Evolutionary conservation across 2,888 invertebrate species (phyloP).

Genomic region (Papilio elwesi): DNA sequence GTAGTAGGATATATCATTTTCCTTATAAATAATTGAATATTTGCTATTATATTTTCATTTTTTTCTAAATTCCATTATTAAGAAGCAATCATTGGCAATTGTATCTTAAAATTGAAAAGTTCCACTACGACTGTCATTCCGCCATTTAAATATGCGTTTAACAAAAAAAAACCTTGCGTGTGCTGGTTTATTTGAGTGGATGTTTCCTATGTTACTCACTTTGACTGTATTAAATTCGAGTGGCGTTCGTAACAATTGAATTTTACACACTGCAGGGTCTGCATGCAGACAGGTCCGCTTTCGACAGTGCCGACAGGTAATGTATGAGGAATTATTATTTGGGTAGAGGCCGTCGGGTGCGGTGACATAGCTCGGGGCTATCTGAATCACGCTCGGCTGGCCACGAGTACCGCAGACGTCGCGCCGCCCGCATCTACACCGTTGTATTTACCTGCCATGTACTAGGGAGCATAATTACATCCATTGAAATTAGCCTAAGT

Average conservation of each 20-base stretch:
- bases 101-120: not conserved
- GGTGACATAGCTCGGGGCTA: conserved; percentile 58
- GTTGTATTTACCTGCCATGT: conserved; percentile 48
- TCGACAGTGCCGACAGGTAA: conserved; percentile 41
- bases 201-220: not conserved
- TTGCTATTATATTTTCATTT: no score
- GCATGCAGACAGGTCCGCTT: conserved; percentile 14
- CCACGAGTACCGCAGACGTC: conserved; percentile 49
- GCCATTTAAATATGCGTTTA: not conserved
- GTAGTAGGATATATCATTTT: no score
- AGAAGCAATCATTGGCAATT: no score
- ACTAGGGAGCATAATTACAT: conserved; percentile 21
- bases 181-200: conserved; percentile 4
- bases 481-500: conserved; percentile 26
- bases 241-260: conserved; percentile 27
- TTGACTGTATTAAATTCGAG: not conserved
- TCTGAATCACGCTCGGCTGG: conserved; percentile 64
- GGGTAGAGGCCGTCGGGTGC: conserved; percentile 39
- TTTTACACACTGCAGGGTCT: conserved; percentile 10
- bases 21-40: no score
- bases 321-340: conserved; percentile 50
- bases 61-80: no score
- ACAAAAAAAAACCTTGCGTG: conserved; percentile 4
- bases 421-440: conserved; percentile 54
- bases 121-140: not conserved